These are phyloP conservation scores for Bellardia bayeri DNA, from an alignment of 2,888 invertebrate genomes.

Conservation along the genomic window DNA sequence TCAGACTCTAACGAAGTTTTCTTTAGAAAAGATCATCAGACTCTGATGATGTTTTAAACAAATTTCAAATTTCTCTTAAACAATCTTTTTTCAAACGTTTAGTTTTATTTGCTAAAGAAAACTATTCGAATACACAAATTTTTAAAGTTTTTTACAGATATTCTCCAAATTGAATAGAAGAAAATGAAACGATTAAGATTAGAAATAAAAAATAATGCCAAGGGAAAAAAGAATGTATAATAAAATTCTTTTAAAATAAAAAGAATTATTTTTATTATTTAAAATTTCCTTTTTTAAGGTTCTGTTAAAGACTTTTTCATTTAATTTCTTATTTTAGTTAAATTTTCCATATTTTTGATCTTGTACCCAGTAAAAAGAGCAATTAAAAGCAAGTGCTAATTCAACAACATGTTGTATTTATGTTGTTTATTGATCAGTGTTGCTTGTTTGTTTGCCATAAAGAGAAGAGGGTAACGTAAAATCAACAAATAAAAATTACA, in stretches of 20 bases:
- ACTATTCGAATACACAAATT: too few relatives aligned
- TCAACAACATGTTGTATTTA: conserved; percentile 28
- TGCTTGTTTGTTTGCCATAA: neutral
- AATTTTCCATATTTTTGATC: neutral
- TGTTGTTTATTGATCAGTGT: conserved; percentile 22
- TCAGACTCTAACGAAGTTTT: too few relatives aligned
- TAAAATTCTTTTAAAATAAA: neutral
- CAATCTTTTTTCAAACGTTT: too few relatives aligned
- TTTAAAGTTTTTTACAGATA: too few relatives aligned
- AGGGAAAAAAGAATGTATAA: neutral
- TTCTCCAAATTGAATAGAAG: neutral
- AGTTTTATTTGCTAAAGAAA: too few relatives aligned
- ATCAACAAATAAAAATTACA: conserved; percentile 1
- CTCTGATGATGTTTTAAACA: too few relatives aligned
- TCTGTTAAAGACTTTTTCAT: too few relatives aligned
- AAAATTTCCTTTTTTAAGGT: too few relatives aligned
- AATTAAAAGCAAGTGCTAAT: conserved; percentile 6
- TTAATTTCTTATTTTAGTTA: neutral
- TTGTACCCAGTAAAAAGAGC: neutral
- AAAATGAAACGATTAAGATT: neutral
- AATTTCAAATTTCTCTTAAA: too few relatives aligned
- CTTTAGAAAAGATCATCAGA: too few relatives aligned
- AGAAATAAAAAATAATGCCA: conserved; percentile 1
- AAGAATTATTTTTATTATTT: too few relatives aligned
- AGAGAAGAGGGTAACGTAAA: neutral